These are phyloP conservation scores for Xiphophorus maculatus DNA, from an alignment of 2,113 vertebrate genomes.

Conservation along the genomic window DNA sequence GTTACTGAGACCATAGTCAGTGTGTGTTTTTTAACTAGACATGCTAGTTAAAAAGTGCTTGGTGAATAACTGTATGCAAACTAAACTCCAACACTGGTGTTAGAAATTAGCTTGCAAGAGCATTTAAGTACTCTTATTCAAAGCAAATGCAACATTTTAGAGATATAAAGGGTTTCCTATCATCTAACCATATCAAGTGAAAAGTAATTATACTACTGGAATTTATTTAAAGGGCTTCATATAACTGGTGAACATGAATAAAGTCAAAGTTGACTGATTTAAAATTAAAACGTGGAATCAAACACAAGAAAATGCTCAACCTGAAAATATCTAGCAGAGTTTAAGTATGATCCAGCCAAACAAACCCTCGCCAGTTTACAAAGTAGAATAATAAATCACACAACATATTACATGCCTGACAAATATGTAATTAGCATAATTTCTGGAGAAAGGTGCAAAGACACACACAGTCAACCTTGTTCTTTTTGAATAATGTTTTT, in stretches of 20 bases:
- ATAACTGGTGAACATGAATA: not conserved
- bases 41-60: too few relatives aligned
- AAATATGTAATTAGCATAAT: constrained; percentile 54
- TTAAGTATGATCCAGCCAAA: not conserved
- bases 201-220: not conserved
- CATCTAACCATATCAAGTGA: not conserved
- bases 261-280: too few relatives aligned
- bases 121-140: not conserved
- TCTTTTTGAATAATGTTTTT: constrained; percentile 53
- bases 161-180: not conserved
- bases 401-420: constrained; percentile 38
- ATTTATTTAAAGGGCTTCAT: not conserved
- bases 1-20: too few relatives aligned
- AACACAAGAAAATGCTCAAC: not conserved
- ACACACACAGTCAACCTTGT: constrained; percentile 52
- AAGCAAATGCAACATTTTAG: not conserved
- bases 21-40: too few relatives aligned
- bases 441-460: constrained; percentile 61
- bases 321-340: not conserved
- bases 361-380: not conserved
- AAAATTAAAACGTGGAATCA: not conserved
- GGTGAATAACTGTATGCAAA: not conserved
- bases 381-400: constrained; percentile 39
- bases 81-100: not conserved
- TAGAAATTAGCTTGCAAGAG: not conserved